A percentile compares a stretch with the other conserved stretches of the same genome.
Conservation (phyloP, 2,113 vertebrate genomes). For the Eubucco bourcierii region DNA sequence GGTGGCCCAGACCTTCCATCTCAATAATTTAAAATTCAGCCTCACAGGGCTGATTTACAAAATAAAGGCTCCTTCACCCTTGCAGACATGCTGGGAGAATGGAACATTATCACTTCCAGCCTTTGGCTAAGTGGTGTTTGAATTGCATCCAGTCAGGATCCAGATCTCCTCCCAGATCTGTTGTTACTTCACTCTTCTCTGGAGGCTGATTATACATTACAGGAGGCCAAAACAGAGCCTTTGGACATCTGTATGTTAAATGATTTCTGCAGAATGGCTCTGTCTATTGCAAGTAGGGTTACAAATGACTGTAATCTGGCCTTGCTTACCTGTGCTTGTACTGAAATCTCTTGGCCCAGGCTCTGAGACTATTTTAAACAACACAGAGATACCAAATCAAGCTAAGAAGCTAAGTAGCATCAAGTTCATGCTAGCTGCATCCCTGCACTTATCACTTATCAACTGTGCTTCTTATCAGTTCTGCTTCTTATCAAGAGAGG, state of each 20-base stretch:
- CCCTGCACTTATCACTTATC: not conserved
- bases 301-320: not conserved
- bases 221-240: not conserved
- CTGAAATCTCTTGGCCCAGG: not conserved
- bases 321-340: not conserved
- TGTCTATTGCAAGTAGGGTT: not conserved
- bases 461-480: not conserved
- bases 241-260: not conserved
- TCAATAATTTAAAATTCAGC: not conserved
- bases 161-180: not conserved
- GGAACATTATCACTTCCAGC: not conserved
- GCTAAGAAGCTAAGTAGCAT: not conserved
- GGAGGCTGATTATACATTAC: not conserved
- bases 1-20: not conserved
- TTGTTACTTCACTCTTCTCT: not conserved
- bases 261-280: not conserved
- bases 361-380: not conserved
- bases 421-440: not conserved
- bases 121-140: not conserved
- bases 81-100: not conserved
- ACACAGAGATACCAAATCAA: not conserved
- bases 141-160: not conserved
- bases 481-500: not conserved
- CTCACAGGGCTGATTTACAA: not conserved
- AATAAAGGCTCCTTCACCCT: not conserved